Evolutionary conservation across 2,797 vertebrate species (phyloP).

Genomic region (Muscicapa striata): DNA sequence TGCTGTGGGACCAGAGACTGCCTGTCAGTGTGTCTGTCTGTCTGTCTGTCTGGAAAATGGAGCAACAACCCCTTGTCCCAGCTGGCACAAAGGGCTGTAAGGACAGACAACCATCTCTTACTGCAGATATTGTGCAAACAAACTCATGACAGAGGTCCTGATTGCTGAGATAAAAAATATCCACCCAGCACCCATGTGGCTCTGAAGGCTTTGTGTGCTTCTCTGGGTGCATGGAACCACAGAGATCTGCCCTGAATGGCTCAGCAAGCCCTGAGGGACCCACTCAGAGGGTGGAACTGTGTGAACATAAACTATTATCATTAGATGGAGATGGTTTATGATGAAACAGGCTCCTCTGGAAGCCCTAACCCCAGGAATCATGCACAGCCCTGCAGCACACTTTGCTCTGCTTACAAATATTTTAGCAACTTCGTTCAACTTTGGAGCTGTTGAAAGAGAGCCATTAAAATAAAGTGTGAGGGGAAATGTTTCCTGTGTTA

Average conservation of each 20-base stretch:
- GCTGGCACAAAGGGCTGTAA: not conserved
- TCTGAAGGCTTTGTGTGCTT: not conserved
- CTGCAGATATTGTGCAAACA: accelerated
- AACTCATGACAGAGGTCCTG: not conserved
- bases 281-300: not conserved
- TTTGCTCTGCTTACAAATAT: not conserved
- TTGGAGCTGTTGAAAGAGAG: not conserved
- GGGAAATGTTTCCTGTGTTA: not conserved
- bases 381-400: not conserved
- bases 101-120: not conserved
- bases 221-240: not conserved
- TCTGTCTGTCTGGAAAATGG: not conserved
- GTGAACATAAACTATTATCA: not conserved
- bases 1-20: not conserved
- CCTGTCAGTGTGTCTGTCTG: not conserved
- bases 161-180: not conserved
- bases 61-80: not conserved
- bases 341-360: not conserved
- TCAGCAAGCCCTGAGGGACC: not conserved
- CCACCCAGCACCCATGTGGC: not conserved
- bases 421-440: not conserved
- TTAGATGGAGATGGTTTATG: not conserved
- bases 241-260: not conserved
- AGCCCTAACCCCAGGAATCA: not conserved
- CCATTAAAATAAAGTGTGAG: not conserved